A percentile compares a stretch with the other conserved stretches of the same genome.
phyloP scores from a whole-genome alignment of 2,113 vertebrate genomes.

The Syngnathus typhle region DNA sequence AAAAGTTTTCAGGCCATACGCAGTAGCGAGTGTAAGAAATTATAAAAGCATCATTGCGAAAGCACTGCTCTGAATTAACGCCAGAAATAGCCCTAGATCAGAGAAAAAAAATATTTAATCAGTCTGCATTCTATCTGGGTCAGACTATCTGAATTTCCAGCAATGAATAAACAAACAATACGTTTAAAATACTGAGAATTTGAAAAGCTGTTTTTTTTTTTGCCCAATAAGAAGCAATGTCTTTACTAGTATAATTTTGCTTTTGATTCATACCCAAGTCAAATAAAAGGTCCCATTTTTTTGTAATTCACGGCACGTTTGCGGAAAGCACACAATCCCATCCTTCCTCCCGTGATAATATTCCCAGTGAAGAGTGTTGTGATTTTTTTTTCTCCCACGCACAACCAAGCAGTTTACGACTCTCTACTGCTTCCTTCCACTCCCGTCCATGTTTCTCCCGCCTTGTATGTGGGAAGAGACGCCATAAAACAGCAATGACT shows the following conservation, averaged over 20 bases:
- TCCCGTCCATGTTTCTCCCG: conserved; percentile 12
- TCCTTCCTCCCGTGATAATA: conserved; percentile 27
- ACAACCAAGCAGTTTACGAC: not conserved
- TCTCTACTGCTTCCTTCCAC: not conserved
- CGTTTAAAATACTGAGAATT: conserved; percentile 27
- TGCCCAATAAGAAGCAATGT: not conserved
- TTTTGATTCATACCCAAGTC: not conserved
- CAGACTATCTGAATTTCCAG: conserved; percentile 29
- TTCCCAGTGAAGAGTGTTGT: conserved; percentile 32
- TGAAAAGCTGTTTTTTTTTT: conserved; percentile 9
- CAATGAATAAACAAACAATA: conserved; percentile 13
- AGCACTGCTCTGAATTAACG: conserved; percentile 15
- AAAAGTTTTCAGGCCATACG: conserved; percentile 28
- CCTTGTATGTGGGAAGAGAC: conserved; percentile 31
- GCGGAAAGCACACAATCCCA: conserved; percentile 20
- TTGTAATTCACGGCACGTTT: conserved; percentile 2
- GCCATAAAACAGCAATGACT: conserved; percentile 57
- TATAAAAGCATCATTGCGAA: conserved; percentile 1
- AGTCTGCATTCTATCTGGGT: conserved; percentile 34
- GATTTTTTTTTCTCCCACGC: conserved; percentile 17
- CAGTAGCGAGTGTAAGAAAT: not conserved
- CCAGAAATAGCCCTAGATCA: conserved; percentile 36
- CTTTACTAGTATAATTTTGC: not conserved
- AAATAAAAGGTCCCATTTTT: no score
- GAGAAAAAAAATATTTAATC: conserved; percentile 38